These are phyloP conservation scores for Drosophila lacteicornis DNA, from an alignment of 1,140 invertebrate species.

Conservation along the genomic window DNA sequence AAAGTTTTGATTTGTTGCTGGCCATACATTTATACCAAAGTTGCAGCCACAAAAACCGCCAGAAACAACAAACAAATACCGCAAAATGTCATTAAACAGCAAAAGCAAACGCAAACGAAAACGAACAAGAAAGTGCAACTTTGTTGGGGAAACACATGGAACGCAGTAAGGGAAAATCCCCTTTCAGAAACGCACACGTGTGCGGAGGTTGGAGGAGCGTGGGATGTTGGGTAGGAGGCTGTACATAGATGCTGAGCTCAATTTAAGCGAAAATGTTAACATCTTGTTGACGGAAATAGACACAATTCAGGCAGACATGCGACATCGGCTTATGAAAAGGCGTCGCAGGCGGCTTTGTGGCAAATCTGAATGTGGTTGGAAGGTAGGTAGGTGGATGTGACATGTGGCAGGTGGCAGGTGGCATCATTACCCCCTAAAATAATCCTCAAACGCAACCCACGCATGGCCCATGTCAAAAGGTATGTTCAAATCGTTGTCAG, in stretches of 20 bases:
- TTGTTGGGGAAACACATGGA: constrained; percentile 8
- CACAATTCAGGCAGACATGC: constrained; percentile 74
- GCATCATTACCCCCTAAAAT: constrained; percentile 1
- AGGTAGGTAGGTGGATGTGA: neutral
- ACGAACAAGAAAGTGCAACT: constrained; percentile 51
- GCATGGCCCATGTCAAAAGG: constrained; percentile 8
- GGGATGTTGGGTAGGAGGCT: neutral
- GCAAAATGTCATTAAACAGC: constrained; percentile 70
- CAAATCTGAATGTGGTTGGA: constrained; percentile 16
- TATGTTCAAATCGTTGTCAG: constrained; percentile 18
- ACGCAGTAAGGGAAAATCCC: neutral
- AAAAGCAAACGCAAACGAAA: constrained; percentile 52
- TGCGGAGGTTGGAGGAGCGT: neutral
- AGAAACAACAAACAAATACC: constrained; percentile 29
- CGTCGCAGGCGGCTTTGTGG: constrained; percentile 40
- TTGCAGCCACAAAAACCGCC: constrained; percentile 14
- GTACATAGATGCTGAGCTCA: constrained; percentile 52
- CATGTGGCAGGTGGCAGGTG: neutral
- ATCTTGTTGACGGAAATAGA: constrained; percentile 81
- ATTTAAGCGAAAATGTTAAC: constrained; percentile 81
- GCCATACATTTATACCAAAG: constrained; percentile 38
- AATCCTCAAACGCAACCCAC: neutral
- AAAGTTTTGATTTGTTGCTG: constrained; percentile 48
- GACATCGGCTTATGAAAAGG: constrained; percentile 48
- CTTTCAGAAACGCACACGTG: neutral